Base-by-base conservation (phyloP, 1,140 invertebrate species). In the Galleria mellonella region DNA sequence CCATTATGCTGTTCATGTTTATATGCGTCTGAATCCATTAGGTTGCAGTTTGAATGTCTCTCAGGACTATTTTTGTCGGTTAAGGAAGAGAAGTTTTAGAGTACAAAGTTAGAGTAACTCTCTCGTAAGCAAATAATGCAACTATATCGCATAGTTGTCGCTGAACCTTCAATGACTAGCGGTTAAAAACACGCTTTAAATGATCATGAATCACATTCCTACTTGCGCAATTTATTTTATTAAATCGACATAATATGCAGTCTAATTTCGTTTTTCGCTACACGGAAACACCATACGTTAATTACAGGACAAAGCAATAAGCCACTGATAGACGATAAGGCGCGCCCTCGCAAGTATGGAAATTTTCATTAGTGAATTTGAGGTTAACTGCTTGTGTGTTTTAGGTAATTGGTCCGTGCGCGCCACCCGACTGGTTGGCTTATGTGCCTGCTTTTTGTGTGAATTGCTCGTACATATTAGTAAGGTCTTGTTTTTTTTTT, bases 311-410 rank as follows among this genome's bases (percentile, higher is more conserved):
- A 55, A 63, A 68, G 62, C 72, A 64, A 75, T 78, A 66, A 72
- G 65, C 72, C 62, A 48, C 60, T 65, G 74, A 76, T 79, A 71
- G 47, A 50, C 65, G 78, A 79, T 79, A 79, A 72, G 78, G 65
- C 67, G 72, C 68, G 58, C 64, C 77, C 65, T 48, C 36, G 33
- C 38, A 47, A 43, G 57, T 62, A 70, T 65, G 62, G 72, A 73
- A 77, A 73, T 73, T 81, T 83, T 79, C 78, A 83, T 83, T 79
- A 83, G 65, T 71, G 62, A 72, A 67, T 75, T 75, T 63, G 72
- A 75, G 65, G 71, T 70, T 72, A 72, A 75, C 57, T 66, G 69
- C 58, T 61, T 74, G 71, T 76, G 65, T 72, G 62, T 59, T 66
- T 62, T 68, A 59, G 56, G 51, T 83, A 81, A 83, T 81, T 74